These are phyloP conservation scores for Pseudorhombus dupliciocellatus DNA, from an alignment of 2,113 vertebrate species.

Conservation along the genomic window DNA sequence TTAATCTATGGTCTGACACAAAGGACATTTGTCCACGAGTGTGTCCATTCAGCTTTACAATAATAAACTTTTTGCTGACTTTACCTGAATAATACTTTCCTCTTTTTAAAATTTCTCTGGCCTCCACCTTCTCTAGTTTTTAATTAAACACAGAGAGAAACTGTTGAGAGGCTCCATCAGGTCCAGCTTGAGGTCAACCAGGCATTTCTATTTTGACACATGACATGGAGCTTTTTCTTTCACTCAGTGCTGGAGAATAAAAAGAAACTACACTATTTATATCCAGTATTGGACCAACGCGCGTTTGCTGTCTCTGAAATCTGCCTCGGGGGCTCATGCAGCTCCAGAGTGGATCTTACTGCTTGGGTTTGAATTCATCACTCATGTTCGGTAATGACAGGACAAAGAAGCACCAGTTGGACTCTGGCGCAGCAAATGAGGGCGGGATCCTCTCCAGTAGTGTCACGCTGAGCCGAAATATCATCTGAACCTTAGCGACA, in stretches of 20 bases:
- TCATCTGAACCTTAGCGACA: background rate
- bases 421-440: background rate
- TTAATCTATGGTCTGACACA: background rate
- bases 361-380: background rate
- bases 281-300: background rate
- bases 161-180: constrained; percentile 23
- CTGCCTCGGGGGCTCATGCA: constrained; percentile 1
- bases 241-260: constrained; percentile 18
- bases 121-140: constrained; percentile 28
- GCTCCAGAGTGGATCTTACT: constrained; percentile 7
- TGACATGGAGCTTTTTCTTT: constrained; percentile 36
- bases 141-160: constrained; percentile 52
- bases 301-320: constrained; percentile 35
- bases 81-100: too few species aligned
- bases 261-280: background rate
- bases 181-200: constrained; percentile 46
- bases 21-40: background rate
- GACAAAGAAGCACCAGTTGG: background rate
- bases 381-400: background rate
- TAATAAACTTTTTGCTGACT: background rate
- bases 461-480: background rate
- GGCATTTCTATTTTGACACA: constrained; percentile 61
- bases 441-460: constrained; percentile 9
- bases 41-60: background rate
- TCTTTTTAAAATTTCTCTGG: background rate